phyloP scores from a whole-genome alignment of 2,113 vertebrate genomes.

The Callionymus lyra region DNA sequence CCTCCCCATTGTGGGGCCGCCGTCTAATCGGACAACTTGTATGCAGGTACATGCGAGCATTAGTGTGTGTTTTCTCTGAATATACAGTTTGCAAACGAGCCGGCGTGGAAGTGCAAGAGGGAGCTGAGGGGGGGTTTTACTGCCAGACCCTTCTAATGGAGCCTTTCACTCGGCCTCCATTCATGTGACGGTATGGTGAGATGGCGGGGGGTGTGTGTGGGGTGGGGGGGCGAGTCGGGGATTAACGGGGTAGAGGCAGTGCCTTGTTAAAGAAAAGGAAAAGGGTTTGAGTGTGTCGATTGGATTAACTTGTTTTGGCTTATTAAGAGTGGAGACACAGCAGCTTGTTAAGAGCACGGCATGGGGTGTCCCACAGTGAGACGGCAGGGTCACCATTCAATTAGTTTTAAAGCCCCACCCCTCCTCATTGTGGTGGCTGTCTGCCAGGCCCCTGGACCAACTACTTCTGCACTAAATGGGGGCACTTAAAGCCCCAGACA shows the following conservation, averaged over 20 bases:
- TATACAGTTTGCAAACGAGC: constrained; percentile 52
- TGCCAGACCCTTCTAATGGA: constrained; percentile 51
- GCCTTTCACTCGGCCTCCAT: constrained; percentile 56
- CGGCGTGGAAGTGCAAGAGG: constrained; percentile 45
- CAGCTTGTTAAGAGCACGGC: constrained; percentile 68
- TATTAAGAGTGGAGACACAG: constrained; percentile 70
- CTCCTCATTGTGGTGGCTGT: constrained; percentile 32
- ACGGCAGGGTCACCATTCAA: constrained; percentile 64
- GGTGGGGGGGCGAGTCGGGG: constrained; percentile 51
- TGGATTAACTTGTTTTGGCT: constrained; percentile 77
- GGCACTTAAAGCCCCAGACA: constrained; percentile 6
- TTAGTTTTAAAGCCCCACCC: constrained; percentile 47
- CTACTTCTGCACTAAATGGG: constrained; percentile 10
- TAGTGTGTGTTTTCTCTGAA: constrained; percentile 30
- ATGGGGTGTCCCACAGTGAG: constrained; percentile 58
- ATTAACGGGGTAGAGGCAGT: constrained; percentile 62
- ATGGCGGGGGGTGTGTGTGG: too few species aligned
- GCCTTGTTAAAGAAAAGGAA: constrained; percentile 70
- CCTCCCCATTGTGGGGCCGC: constrained; percentile 39
- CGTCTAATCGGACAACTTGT: constrained; percentile 33
- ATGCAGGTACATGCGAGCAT: constrained; percentile 33
- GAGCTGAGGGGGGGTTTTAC: constrained; percentile 39
- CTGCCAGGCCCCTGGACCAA: constrained; percentile 40
- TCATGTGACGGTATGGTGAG: constrained; percentile 59
- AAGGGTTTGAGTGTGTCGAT: constrained; percentile 71